These are phyloP conservation scores for Lepidostoma basale DNA, from an alignment of 1,140 invertebrate species.

Conservation along the genomic window DNA sequence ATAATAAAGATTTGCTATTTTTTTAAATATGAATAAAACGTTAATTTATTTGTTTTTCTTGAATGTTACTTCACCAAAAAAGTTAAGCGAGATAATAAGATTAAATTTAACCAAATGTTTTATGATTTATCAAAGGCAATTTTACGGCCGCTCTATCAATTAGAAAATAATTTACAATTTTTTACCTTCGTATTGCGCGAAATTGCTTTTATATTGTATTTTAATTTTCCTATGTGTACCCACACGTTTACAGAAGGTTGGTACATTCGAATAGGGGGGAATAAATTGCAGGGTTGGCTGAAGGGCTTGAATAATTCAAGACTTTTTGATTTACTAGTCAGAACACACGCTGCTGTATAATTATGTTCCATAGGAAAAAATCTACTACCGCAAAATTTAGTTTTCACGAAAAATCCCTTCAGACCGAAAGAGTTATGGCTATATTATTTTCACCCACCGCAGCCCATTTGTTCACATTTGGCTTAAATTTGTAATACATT, in stretches of 20 bases:
- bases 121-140: no score
- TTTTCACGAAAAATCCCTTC: constrained; percentile 25
- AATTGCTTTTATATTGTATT: background rate
- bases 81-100: no score
- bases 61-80: no score
- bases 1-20: no score
- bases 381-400: constrained; percentile 12
- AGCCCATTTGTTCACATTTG: constrained; percentile 24
- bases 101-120: no score
- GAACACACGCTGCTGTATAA: constrained; percentile 19
- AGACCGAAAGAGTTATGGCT: constrained; percentile 18
- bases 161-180: no score
- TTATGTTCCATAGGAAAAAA: constrained; percentile 23
- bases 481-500: constrained; percentile 15
- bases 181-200: background rate
- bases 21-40: no score
- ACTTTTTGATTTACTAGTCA: constrained; percentile 26
- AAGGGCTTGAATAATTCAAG: constrained; percentile 20
- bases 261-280: constrained; percentile 3
- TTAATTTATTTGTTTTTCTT: no score
- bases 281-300: constrained; percentile 13
- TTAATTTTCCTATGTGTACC: background rate
- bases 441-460: constrained; percentile 17
- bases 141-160: no score
- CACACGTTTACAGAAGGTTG: background rate